Base-by-base conservation (phyloP, 2,113 vertebrate genomes). In the Herpailurus yagouaroundi region DNA sequence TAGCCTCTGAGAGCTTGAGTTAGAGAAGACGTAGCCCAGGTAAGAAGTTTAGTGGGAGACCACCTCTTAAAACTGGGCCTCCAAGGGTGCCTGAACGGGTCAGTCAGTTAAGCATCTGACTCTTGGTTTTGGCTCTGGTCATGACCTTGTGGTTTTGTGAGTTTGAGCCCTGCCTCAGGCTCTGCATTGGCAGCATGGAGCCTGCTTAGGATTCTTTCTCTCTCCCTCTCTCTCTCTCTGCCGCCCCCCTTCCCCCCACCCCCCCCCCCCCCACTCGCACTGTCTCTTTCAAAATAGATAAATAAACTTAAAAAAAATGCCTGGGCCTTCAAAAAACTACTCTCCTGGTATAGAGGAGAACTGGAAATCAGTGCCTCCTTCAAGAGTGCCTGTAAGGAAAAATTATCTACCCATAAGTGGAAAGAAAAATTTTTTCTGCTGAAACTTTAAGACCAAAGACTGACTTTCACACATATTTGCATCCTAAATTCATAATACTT, bases 401-500 rank as follows among this genome's bases (percentile, higher is more conserved):
- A 77, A 77, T 4, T 52, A n/a, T 4, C 55, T 66, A 27, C 60
- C 16, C 77, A 31, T n/a, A 84, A 79, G 15, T 9, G 31, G 15
- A 77, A 94, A 19, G 6, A 7, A 16, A 50, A 66, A 66, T 55
- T 7, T 12, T 45, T 16, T 66, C 36, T n/a, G 57, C 68, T 48
- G 31, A 83, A 14, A 79, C 69, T n/a, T 77, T 63, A 50, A 19
- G 8, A 92, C 11, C 83, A 91, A 41, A 80, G 7, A 71, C 11
- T 57, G 29, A 82, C 19, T 92, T 8, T 29, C 29, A 50, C 2
- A 7, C 50, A 45, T 52, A 91, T 50, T 57, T 86, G 33, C 10
- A 86, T 50, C 33, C 33, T 68, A 52, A 94, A 31, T 74, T 95
- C 86, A 87, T 10, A 69, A 27, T 63, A 92, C 31, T 38, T 60